Conservation (phyloP, 1,140 invertebrate genomes). For the Tenebrio molitor region DNA sequence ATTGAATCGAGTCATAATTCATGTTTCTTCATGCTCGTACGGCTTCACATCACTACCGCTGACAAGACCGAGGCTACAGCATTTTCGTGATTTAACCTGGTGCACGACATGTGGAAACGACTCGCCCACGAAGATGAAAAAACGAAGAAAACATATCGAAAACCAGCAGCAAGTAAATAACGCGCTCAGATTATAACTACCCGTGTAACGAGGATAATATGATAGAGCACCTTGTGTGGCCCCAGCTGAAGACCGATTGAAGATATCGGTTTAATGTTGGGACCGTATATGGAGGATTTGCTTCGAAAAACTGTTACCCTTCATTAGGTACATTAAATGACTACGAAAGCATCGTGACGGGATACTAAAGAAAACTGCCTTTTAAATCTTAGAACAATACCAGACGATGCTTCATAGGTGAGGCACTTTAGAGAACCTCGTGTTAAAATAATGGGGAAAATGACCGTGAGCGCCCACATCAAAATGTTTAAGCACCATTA, state of each 20-base stretch:
- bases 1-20: conserved; percentile 7
- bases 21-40: conserved; percentile 13
- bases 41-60: not conserved
- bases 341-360: not conserved
- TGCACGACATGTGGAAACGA: conserved; percentile 37
- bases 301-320: conserved; percentile 13
- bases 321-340: conserved; percentile 11
- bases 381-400: conserved; percentile 4
- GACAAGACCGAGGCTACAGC: not conserved
- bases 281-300: not conserved
- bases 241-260: not conserved
- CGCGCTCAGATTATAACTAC: conserved; percentile 5
- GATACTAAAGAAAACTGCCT: not conserved
- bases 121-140: conserved; percentile 20
- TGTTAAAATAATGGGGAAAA: conserved; percentile 3
- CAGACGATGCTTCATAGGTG: not conserved
- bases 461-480: not conserved
- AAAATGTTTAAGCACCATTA: not conserved
- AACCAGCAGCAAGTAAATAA: conserved; percentile 41
- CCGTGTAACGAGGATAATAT: conserved; percentile 32
- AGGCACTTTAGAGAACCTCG: not conserved
- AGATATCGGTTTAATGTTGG: not conserved
- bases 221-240: conserved; percentile 30
- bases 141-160: conserved; percentile 9
- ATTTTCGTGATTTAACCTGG: conserved; percentile 29